phyloP scores from a whole-genome alignment of 2,888 invertebrate species.

The Lepidochrysops patricia region DNA sequence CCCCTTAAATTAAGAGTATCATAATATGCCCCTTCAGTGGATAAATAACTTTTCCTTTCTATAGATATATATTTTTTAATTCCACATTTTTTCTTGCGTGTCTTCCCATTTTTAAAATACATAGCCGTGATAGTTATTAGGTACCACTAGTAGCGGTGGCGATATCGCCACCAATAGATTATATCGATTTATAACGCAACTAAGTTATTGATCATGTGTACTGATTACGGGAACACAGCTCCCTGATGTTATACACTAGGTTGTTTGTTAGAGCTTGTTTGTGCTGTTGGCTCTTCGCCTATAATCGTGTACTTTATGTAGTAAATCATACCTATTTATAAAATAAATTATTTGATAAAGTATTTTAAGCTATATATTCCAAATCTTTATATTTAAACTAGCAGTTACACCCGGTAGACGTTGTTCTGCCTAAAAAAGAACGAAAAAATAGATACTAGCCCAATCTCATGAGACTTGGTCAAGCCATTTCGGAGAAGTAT shows the following conservation, averaged over 20 bases:
- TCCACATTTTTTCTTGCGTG: background rate
- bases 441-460: too few relatives aligned
- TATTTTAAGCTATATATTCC: background rate
- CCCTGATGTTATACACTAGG: conserved; percentile 5
- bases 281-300: background rate
- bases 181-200: conserved; percentile 41
- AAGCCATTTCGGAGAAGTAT: too few relatives aligned
- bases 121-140: conserved; percentile 31
- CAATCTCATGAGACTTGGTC: too few relatives aligned
- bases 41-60: too few relatives aligned
- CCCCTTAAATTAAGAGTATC: too few relatives aligned
- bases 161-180: conserved; percentile 12
- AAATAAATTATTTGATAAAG: too few relatives aligned
- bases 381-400: too few relatives aligned
- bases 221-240: conserved; percentile 33
- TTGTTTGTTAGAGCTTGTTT: conserved; percentile 5
- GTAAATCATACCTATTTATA: too few relatives aligned
- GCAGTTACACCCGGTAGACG: too few relatives aligned
- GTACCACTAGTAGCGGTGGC: conserved; percentile 9
- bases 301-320: background rate
- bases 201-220: conserved; percentile 23
- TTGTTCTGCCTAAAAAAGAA: too few relatives aligned
- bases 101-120: background rate
- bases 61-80: too few relatives aligned
- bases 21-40: too few relatives aligned